Percentiles rank a stretch among this genome's conserved stretches.
Conservation (phyloP, 2,113 vertebrate species). For the Emydura subglobosa region DNA sequence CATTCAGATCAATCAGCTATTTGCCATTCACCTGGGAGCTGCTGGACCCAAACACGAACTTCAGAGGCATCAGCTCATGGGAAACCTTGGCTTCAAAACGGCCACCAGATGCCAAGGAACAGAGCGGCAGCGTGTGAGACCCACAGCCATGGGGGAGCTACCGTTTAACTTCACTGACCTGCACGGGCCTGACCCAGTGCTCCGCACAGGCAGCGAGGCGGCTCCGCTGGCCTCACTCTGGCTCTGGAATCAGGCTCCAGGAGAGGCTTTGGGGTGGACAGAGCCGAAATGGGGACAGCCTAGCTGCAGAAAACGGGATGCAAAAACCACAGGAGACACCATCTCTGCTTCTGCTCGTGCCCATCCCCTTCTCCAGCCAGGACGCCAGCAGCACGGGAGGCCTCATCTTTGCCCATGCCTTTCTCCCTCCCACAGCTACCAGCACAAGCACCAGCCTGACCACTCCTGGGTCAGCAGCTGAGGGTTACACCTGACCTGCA, state of each 20-base stretch:
- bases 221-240: not conserved
- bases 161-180: not conserved
- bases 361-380: not conserved
- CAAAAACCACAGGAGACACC: not conserved
- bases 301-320: not conserved
- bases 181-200: not conserved
- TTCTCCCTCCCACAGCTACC: too few relatives aligned
- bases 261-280: not conserved
- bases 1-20: not conserved
- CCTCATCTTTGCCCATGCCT: too few relatives aligned
- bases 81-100: not conserved
- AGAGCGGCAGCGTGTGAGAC: not conserved
- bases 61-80: not conserved
- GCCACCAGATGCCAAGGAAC: not conserved
- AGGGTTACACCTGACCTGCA: not conserved
- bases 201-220: not conserved
- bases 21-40: not conserved
- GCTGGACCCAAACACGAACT: not conserved
- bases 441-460: not conserved
- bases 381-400: not conserved
- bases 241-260: not conserved
- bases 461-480: accelerated
- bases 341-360: not conserved
- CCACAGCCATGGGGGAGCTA: not conserved
- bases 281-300: not conserved